Base-by-base conservation (phyloP, 1,140 invertebrate genomes). In the Batillaria attramentaria region DNA sequence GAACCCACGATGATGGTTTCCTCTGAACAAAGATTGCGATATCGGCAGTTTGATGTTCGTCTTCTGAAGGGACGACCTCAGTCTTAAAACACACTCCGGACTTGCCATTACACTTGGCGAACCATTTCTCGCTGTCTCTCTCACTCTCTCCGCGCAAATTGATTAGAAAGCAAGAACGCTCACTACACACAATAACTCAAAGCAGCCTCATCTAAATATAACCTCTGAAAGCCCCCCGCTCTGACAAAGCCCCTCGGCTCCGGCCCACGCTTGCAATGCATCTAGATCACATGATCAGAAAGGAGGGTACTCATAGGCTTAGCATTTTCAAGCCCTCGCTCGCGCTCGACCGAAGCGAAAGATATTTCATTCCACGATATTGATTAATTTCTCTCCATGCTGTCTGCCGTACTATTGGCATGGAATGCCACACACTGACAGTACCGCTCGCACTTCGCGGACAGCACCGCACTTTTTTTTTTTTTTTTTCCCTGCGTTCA, bases 271-370 rank as follows among this genome's bases (percentile, higher is more conserved):
- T 62, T 28, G 35, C 33, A 75, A 13, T 42, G 73, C 73, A 62
- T 18, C 35, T 41, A 50, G 50, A 75, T 75, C 73, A 75, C 73
- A 75, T 75, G 73, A 75, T 39, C 57, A 57, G 31, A 75, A 75
- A 60, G 54, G 57, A 75, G 73, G 10, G 57, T 28, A 62, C n/a
- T 62, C 57, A 62, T 62, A 57, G 73, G 57, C 28, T 35, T 57
- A 4, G 70, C 13, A 57, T 73, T 39, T 50, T n/a, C 46, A 18
- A 4, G 54, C 42, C 37, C 33, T n/a, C 54, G 1, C 31, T n/a
- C 6, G 57, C 20, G 5, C 37, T n/a, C 37, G 35, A 41, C 35
- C 3, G 66, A 69, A 69, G 39, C 66, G 66, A 13, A 28, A 65
- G 54, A 75, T 75, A 62, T 75, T 75, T 75, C 73, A 75, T 65